Evolutionary conservation across 2,797 vertebrate genomes (phyloP), one percentile per base, ranked within the genome.

Genomic region (Tokudaia muenninki): DNA sequence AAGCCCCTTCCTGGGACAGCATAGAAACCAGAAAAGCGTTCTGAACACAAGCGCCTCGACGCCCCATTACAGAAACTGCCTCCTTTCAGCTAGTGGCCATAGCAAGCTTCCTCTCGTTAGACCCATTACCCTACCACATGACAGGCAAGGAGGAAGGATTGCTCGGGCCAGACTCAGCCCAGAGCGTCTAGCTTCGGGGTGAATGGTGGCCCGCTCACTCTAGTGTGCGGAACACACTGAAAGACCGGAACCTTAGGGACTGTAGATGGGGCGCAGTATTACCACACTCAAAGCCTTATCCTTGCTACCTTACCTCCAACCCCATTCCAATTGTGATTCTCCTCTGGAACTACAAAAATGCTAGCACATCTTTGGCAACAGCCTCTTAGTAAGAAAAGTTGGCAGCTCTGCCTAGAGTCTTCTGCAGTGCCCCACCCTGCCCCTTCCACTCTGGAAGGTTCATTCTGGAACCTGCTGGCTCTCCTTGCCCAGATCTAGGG

Each of bases 321-420:
- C 72, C 55, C 67, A 14, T 80, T 63, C 65, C 75, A 37, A 7
- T 13, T 0, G 2, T 7, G n/a, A 50, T 29, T 52, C 44, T 94
- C 55, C 61, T 59, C 19, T 1, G n/a, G 65, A 24, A 17, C 81
- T 72, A 63, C 61, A 87, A 78, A 47, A 65, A 16, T 26, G 67
- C 78, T 52, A 24, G 67, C 7, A 14, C 6, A 0, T 37, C 92
- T 87, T 77, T 63, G 83, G 31, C 78, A 75, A 1, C 22, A 80
- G 63, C 22, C 44, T 78, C 12, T n/a, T 47, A 2, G 6, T 6
- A 22, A 22, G n/a, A 65, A 31, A 67, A 5, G 41, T 9, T 55
- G n/a, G 5, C 0, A 6, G 21, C 55, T 61, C 50, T 37, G 21
- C 79, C 70, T 59, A 8, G 0, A 1, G 50, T 26, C 14, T 14